Conservation (phyloP, 2,113 vertebrate species). For the Zootoca vivipara region DNA sequence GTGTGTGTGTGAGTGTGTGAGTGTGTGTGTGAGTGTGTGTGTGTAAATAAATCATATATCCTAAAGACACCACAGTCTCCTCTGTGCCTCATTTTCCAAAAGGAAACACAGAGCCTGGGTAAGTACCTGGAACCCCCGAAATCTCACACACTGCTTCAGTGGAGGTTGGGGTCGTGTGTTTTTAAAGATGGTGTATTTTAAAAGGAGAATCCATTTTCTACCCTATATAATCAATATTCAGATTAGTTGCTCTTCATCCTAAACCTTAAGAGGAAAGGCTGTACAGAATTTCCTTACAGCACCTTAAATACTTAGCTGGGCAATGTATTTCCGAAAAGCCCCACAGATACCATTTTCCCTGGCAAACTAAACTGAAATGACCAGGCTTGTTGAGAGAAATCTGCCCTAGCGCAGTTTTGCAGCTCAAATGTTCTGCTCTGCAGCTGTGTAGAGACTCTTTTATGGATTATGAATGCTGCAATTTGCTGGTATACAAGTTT, state of each 20-base stretch:
- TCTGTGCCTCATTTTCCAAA: no score
- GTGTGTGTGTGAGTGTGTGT: no score
- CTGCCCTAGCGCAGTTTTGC: slow-evolving; percentile 49
- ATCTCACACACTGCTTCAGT: no score
- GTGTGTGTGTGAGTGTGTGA: no score
- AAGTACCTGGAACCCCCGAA: no score
- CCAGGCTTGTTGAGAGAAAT: slow-evolving; percentile 54
- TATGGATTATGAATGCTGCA: slow-evolving; percentile 66
- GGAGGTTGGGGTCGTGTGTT: no score
- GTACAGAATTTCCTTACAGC: background rate
- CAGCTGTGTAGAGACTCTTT: slow-evolving; percentile 71
- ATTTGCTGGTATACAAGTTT: slow-evolving; percentile 68
- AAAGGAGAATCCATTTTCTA: background rate
- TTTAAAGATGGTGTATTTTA: no score
- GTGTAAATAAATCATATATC: no score
- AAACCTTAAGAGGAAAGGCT: background rate
- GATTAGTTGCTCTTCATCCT: background rate
- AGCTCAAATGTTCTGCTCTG: slow-evolving; percentile 57
- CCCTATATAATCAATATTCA: background rate
- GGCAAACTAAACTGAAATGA: slow-evolving; percentile 45
- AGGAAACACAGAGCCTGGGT: no score
- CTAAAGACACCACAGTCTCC: no score
- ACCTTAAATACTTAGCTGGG: background rate
- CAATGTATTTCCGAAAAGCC: slow-evolving; percentile 31
- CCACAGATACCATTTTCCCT: slow-evolving; percentile 8